Base-by-base conservation (phyloP, 2,797 vertebrate species). In the Antennarius maculatus region DNA sequence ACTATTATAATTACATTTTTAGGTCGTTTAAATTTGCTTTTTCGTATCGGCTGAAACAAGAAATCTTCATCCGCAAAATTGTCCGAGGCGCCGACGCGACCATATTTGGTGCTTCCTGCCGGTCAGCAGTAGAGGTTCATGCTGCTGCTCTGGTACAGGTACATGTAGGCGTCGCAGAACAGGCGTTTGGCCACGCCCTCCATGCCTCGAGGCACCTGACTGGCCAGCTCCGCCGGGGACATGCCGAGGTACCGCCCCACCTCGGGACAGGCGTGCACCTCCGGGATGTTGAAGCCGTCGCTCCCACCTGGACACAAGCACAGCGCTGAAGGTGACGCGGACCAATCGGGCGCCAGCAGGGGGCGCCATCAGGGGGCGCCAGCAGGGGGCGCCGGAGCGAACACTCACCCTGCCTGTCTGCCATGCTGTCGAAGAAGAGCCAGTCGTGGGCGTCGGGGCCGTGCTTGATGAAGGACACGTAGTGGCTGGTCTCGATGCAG, bases 341-440 rank as follows among this genome's bases (percentile, higher is more conserved):
- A 46, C 15, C n/a, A 16, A 17, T 6, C 2, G 11, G n/a, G 42
- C 42, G 31, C 31, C 31, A 8, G 31, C 31, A 34, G 31, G 7
- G 31, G 31, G 23, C 23, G 23, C 23, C 23, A 23, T 2, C 31
- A 28, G 12, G 9, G 0, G 27, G 23, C 23, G 23, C 23, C 23
- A 23, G 31, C 31, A 28, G 12, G 9, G 0, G 27, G 18, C 47
- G 23, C 23, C 23, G 23, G 23, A 23, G 23, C 17, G 6, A 13
- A 1, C 4, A 6, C 93, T 91, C 79, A 96, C 96, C 96, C 0
- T 94, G 49, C 60, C 96, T 86, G 87, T 97, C 96, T 0, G 96
- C 95, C 96, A 97, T 97, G 89, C 96, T 97, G 91, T 97, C 96
- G 0, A 96, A 97, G 86, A 97, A 97, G 89, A 97, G 93, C 96